Evolutionary conservation across 2,888 invertebrate genomes (phyloP), one percentile per base, ranked within the genome.

Genomic region (Cheilosia vernalis): DNA sequence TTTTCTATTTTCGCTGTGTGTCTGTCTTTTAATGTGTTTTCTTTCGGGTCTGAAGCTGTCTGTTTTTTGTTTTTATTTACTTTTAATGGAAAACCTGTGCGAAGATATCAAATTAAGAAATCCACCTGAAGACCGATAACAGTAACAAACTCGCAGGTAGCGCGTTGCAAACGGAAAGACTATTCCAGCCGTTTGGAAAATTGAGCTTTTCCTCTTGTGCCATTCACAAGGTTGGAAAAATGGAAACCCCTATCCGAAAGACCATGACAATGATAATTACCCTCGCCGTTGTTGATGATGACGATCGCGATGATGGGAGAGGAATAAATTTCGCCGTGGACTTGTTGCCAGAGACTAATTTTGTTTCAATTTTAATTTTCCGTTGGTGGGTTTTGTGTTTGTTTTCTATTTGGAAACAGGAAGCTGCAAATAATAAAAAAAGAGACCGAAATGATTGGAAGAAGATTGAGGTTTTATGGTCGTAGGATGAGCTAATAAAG

Each of bases 221-320:
- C 67, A 58, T 70, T 27, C 27, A 27, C 37, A 40, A 64, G 44
- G 10, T 60, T 27, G 58, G 30, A 30, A 49, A 81, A 76, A 56
- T 47, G 30, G 49, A 70, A 70, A 64, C 81, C 70, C 70, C 69
- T 79, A 76, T 21, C 30, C 80, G 49, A 64, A 81, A 70, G 85
- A 76, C 80, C 80, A 77, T 85, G 72, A 81, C 72, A 85, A 81
- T 77, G 81, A 81, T 76, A 85, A 77, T 85, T 85, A 81, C 76
- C 55, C 15, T 70, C 17, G 40, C 67, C 37, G n/a, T 30, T 30
- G 64, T 33, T 56, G 33, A 15, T 47, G 17, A 33, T 30, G 15
- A 66, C 33, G 58, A 64, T 53, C 33, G 37, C 49, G 21, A 47
- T 51, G 64, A 73, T 66, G 47, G 69, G 64, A 66, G 60, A 51